Evolutionary conservation across 2,797 vertebrate genomes (phyloP), one percentile per base, ranked within the genome.

Genomic region (Sardinella longiceps): DNA sequence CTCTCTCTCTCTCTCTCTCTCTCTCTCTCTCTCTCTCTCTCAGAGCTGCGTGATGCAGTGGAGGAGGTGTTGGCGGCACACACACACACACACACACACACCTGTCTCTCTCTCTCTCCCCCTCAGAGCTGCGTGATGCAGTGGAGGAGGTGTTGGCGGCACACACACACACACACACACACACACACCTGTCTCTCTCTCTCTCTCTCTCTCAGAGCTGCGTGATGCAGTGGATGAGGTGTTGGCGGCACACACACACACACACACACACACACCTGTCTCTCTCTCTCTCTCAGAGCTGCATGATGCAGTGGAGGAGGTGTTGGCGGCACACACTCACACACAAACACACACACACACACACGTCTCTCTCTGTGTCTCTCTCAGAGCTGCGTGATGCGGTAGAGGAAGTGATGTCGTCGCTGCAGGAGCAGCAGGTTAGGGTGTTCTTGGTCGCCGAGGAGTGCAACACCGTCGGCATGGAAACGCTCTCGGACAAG

Each of bases 401-500:
- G 11, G 85, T 96, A 82, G 93, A 96, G 88, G 96, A 96, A 87
- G 91, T 96, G 74, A 83, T 96, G 30, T 93, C 94, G 1, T 86
- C 85, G 81, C 88, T 96, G 87, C 91, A 89, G 84, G 91, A 95
- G 89, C 92, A 94, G 39, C 86, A 91, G 0, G 90, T 93, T 56
- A 85, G 86, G 1, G 53, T 96, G 58, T 95, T 91, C 80, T 93
- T 95, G 0, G 53, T 96, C 82, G 92, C 93, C 84, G 94, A 93
- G 83, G 90, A 88, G 2, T 93, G 93, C 6, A 82, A 90, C 81
- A 91, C 88, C 0, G 91, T 93, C 0, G 95, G 92, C 0, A 83
- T 94, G 20, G 87, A 91, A 82, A 91, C 92, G 10, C 88, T 96
- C 37, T 86, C 91, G 2, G 94, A 95, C 85, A 96, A 95, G 90